Evolutionary conservation across 2,888 invertebrate genomes (phyloP), one percentile per base, ranked within the genome.

Genomic region (Drosophila mulleri): DNA sequence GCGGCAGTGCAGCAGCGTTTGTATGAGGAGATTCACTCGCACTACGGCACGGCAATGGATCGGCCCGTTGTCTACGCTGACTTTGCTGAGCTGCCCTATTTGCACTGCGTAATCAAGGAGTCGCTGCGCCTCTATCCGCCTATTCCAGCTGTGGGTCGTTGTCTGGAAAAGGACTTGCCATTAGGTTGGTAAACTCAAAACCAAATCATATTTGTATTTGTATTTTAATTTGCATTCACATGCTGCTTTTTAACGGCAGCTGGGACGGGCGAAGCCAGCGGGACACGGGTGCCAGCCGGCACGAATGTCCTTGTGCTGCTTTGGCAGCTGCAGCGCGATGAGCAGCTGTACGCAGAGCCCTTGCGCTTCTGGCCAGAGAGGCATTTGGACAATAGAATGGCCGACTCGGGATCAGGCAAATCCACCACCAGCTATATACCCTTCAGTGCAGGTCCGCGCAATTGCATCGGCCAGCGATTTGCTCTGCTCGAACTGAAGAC

Each of bases 61-160:
- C 80, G 75, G 6, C n/a, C 75, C 2, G 81, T 92, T 2, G 79
- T 75, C 11, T 88, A 82, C 32, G 47, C 54, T 0, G 90, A 92
- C 58, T 73, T 92, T 3, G 86, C 88, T 1, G 62, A 88, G 1
- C 68, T 93, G 8, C 80, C 75, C 9, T 93, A 92, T 70, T 92
- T 96, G 62, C 95, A 95, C 75, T 94, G 94, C 78, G 95, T 95
- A 53, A 94, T 96, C 47, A 96, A 95, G 85, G 96, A 96, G 88
- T 93, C 95, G 0, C 81, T 96, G 67, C 92, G 96, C 41, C 83
- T 96, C 1, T 95, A 94, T 81, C 96, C 96, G 0, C 95, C 95
- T 52, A 95, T 96, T 14, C 95, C 95, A 39, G 94, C 95, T 11
- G 94, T 96, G 53, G 94, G 94, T 8, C 94, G 96, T 56, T 84